Evolutionary conservation across 1,140 invertebrate species (phyloP).

Genomic region (Drosophila equinoxialis): DNA sequence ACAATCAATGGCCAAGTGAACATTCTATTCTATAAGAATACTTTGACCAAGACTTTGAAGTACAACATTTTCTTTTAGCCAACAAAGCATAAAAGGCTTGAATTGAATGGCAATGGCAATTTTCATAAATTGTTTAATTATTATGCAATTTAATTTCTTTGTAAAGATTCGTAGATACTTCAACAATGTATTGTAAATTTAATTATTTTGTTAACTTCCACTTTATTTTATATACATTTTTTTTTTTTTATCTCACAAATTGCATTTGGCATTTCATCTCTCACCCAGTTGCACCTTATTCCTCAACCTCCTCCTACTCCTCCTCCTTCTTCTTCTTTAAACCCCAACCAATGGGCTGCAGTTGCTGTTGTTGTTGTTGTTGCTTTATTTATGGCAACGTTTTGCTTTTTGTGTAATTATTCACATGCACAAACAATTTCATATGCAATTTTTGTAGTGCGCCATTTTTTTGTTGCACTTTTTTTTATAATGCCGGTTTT

Average conservation of each 20-base stretch:
- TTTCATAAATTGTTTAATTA: too few species aligned
- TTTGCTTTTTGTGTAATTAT: conserved; percentile 75
- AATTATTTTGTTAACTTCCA: conserved; percentile 18
- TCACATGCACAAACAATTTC: conserved; percentile 60
- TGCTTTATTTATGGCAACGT: conserved; percentile 34
- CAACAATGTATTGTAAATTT: background rate
- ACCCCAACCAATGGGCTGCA: background rate
- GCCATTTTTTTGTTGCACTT: conserved; percentile 42
- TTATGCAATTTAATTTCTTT: background rate
- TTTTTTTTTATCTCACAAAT: conserved; percentile 29
- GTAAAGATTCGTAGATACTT: background rate
- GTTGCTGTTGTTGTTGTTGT: conserved; percentile 13
- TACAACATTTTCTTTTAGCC: too few species aligned
- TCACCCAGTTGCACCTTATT: background rate
- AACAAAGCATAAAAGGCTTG: too few species aligned
- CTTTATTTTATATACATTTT: background rate
- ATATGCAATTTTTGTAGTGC: conserved; percentile 38
- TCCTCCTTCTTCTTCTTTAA: background rate
- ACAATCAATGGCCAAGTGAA: background rate
- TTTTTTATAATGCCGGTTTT: conserved; percentile 22
- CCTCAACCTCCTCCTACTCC: background rate
- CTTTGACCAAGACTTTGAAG: too few species aligned
- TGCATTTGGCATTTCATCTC: conserved; percentile 54
- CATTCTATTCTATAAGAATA: too few species aligned
- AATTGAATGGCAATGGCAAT: too few species aligned